Base-by-base conservation (phyloP, 2,113 vertebrate genomes). In the Capreolus pygargus region DNA sequence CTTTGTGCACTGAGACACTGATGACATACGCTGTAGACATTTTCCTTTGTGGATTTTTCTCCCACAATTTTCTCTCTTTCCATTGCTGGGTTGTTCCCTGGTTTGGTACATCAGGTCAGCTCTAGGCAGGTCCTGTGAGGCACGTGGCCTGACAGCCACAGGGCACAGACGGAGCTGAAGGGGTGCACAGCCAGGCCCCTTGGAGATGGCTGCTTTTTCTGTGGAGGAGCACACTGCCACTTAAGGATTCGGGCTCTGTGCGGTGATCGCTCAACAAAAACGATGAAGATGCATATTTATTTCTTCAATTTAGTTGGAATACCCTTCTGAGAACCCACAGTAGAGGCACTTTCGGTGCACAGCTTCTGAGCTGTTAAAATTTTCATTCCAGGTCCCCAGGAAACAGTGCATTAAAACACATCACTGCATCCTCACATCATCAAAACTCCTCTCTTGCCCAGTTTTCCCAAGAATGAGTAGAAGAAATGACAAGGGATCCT, bases 321-420 rank as follows among this genome's bases (percentile, higher is more conserved):
- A 97, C 97, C 98, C 99, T 98, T 98, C 98, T 98, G 98, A 98
- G 97, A 98, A 95, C 98, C 96, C 91, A 87, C 94, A 96, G 96
- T 87, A 6, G 92, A 98, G 98, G 97, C 96, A 93, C 97, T 96
- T 98, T 98, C 94, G 70, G 85, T 54, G 84, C 94, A 95, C 92
- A 94, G 98, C 97, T 86, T 97, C 81, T 50, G 86, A 94, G 96
- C 86, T 97, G 96, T 95, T 95, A 91, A 94, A 86, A 93, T 88
- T 78, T 97, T 95, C 96, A 94, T 95, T 95, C 67, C 28, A 23
- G 50, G 93, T 93, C 95, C 94, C 96, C 79, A 58, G 58, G 97
- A 95, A 96, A 92, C 76, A 33, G 64, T 17, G 64, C 86, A 70
- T 92, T 95, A 96, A 97, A 96, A 97, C 88, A 85, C 43, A 74